Evolutionary conservation across 2,113 vertebrate species (phyloP), one percentile per base, ranked within the genome.

Genomic region (Pachypanchax playfairii): DNA sequence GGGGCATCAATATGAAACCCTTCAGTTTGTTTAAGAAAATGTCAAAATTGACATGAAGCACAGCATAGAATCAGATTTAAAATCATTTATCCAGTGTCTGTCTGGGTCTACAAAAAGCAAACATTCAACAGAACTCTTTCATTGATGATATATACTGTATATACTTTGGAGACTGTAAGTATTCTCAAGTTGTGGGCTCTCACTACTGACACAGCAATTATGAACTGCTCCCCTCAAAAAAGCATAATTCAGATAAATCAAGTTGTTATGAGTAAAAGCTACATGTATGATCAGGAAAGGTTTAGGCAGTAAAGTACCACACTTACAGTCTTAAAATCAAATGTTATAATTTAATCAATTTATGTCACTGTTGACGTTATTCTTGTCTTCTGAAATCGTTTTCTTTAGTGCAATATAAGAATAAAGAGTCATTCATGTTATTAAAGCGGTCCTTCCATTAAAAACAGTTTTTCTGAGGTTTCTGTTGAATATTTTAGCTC

Each of bases 171-270:
- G 6, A 51, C 38, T 36, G 3, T 18, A 39, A 55, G 59, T 25
- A n/a, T 31, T 26, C 22, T 3, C 28, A 25, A 47, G 44, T 38
- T 35, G 20, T 59, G 49, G 31, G 13, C 39, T 9, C 26, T 49
- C 1, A 49, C 11, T n/a, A 63, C 33, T 13, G 33, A 2, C 11
- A 35, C 4, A 35, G 31, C 11, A 35, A 35, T 12, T 1, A 35
- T 42, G 3, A 20, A 42, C 3, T 33, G 8, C 31, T 10, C 31
- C 6, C 17, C 8, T 41, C 7, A 18, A 41, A 18, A 15, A 41
- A 69, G 33, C 26, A 18, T 13, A n/a, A n/a, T 21, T 65, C 69
- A 78, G 50, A 67, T 68, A 58, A 57, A 77, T 75, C 70, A 75
- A 72, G 65, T 22, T 39, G 49, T n/a, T 38, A 33, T 55, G 33